A percentile compares a stretch with the other conserved stretches of the same genome.
Conservation (phyloP, 2,113 vertebrate genomes). For the Dicentrarchus labrax region DNA sequence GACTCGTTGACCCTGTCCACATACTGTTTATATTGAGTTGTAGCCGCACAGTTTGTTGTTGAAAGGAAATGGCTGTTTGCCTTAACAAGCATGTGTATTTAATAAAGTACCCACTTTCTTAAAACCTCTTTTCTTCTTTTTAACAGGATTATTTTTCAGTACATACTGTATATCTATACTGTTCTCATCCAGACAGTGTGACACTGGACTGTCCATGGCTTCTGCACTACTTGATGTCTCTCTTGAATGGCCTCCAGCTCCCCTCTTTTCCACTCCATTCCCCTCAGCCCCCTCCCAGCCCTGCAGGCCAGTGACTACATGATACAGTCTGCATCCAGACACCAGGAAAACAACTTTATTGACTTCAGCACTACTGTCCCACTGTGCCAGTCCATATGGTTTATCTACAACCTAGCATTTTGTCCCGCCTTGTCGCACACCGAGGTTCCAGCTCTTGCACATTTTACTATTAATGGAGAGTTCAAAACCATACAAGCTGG, state of each 20-base stretch:
- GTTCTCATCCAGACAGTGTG: background rate
- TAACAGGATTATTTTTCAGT: background rate
- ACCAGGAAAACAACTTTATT: constrained; percentile 49
- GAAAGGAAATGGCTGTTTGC: constrained; percentile 29
- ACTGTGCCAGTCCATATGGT: constrained; percentile 48
- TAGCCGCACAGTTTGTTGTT: constrained; percentile 19
- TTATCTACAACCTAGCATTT: constrained; percentile 61
- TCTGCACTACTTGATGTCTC: constrained; percentile 27
- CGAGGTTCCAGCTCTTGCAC: constrained; percentile 22
- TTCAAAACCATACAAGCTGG: constrained; percentile 8
- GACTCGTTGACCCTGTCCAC: constrained; percentile 32
- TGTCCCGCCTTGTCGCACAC: constrained; percentile 21
- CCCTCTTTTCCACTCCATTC: constrained; percentile 7
- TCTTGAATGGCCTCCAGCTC: constrained; percentile 33
- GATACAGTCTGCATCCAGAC: constrained; percentile 37
- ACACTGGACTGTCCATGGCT: background rate
- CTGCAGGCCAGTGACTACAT: background rate
- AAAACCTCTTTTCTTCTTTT: background rate
- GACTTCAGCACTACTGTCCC: constrained; percentile 29
- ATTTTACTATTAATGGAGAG: constrained; percentile 47
- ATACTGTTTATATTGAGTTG: constrained; percentile 37
- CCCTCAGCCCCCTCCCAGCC: constrained; percentile 25
- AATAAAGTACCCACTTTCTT: constrained; percentile 24
- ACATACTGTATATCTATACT: background rate
- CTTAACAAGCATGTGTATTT: constrained; percentile 40